Percentiles rank a stretch among this genome's conserved stretches.
Conservation (phyloP, 2,113 vertebrate genomes). For the Cavia aperea region DNA sequence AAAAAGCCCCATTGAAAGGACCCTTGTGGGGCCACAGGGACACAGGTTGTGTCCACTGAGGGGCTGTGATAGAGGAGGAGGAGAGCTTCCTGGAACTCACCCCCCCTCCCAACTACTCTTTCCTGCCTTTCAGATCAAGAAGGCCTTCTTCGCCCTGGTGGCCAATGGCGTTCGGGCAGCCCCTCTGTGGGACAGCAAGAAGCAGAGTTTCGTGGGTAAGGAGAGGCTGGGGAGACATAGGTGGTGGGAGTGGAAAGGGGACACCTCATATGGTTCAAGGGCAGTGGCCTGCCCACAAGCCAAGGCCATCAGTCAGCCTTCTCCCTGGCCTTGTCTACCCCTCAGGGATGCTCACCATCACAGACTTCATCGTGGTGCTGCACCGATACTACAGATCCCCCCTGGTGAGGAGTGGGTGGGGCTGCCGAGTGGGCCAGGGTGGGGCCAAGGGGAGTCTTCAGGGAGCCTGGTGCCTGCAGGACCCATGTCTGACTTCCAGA, state of each 20-base stretch:
- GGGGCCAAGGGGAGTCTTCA: accelerated
- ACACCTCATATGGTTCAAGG: not conserved
- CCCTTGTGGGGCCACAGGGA: not conserved
- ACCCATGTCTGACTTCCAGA: not conserved
- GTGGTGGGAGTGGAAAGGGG: not conserved
- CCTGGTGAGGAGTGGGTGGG: conserved; percentile 78
- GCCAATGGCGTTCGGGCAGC: conserved; percentile 90
- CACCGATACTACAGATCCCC: conserved; percentile 95
- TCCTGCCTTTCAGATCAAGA: conserved; percentile 84
- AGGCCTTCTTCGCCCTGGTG: conserved; percentile 92
- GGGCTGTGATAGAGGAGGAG: not conserved
- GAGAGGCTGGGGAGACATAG: conserved; percentile 73
- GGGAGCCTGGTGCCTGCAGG: accelerated
- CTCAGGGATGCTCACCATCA: conserved; percentile 97
- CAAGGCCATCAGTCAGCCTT: not conserved
- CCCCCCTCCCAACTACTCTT: not conserved
- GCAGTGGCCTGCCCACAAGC: not conserved
- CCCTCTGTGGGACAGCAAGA: conserved; percentile 92
- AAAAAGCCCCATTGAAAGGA: not conserved
- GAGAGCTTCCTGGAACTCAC: accelerated
- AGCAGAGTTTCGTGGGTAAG: conserved; percentile 95
- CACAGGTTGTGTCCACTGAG: not conserved
- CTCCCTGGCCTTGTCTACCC: accelerated
- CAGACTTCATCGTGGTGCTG: conserved; percentile 97
- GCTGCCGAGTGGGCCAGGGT: not conserved